Base-by-base conservation (phyloP, 2,797 vertebrate species). In the Sebastes hopkinsi region DNA sequence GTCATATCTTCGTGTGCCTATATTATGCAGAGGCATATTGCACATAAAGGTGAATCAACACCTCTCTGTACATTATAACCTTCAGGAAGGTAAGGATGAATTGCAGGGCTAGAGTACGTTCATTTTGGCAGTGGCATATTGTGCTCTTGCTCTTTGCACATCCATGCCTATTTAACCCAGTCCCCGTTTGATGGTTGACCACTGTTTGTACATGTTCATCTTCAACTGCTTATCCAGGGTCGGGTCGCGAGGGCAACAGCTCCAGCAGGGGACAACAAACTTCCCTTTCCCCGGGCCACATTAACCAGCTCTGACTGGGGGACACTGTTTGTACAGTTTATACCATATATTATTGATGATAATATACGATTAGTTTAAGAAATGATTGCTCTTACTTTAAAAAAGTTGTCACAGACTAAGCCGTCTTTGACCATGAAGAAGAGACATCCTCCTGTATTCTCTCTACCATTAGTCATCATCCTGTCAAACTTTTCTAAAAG, bases 401-500 rank as follows among this genome's bases (percentile, higher is more conserved):
- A 60, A 46, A 62, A 60, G 4, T 52, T 72, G 22, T 50, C 27
- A 23, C 18, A 56, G 18, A 72, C 14, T 22, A 13, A 32, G 8
- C 10, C 11, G 8, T 61, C 5, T 56, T 65, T 74, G 56, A 64
- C 16, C 9, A 32, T 58, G 16, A 72, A 61, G 23, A 61, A 50
- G 1, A 20, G 14, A 23, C 23, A 23, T 60, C n/a, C 32, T 68
- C 27, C 11, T 38, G 30, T 30, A 1, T 18, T 60, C 70, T 52
- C 62, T 38, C 8, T 18, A 14, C 11, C 52, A 46, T 72, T 68
- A 65, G 67, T 85, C 71, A 81, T 62, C 23, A 67, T 36, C 8
- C 29, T 78, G 72, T 66, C 64, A 58, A 85, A 58, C 32, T 60
- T 79, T 74, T 61, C 67, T 7, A 5, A 60, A 71, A 46, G 42